These are phyloP conservation scores for Drosophila chauvacae DNA, from an alignment of 1,140 invertebrate species.

Conservation along the genomic window DNA sequence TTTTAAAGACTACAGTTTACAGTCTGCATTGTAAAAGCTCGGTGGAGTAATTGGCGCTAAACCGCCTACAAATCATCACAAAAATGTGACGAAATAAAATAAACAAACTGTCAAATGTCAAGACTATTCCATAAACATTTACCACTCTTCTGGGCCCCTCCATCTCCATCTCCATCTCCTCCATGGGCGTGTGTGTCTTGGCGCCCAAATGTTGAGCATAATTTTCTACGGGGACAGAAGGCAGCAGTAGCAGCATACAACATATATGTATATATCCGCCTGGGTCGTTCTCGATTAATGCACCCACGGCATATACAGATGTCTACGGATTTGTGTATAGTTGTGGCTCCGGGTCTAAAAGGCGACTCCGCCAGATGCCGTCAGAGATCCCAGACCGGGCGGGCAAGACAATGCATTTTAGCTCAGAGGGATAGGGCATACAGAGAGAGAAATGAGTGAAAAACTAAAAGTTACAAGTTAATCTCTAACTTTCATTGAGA, in stretches of 20 bases:
- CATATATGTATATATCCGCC: slow-evolving; percentile 28
- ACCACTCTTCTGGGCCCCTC: slow-evolving; percentile 32
- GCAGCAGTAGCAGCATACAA: slow-evolving; percentile 1
- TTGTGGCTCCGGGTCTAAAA: slow-evolving; percentile 4
- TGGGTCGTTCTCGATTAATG: slow-evolving; percentile 15
- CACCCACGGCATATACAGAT: slow-evolving; percentile 42
- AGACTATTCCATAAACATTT: slow-evolving; percentile 77
- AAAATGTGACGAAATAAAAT: slow-evolving; percentile 82
- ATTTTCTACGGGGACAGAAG: slow-evolving; percentile 39
- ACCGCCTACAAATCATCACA: slow-evolving; percentile 81
- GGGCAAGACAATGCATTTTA: slow-evolving; percentile 53
- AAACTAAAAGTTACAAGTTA: neutral
- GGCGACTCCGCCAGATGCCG: slow-evolving; percentile 50
- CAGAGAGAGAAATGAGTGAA: neutral
- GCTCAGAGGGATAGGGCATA: neutral
- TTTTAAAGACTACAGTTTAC: slow-evolving; percentile 68
- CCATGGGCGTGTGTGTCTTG: no score
- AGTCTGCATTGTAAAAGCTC: slow-evolving; percentile 67
- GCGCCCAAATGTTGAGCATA: slow-evolving; percentile 34
- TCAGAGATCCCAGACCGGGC: slow-evolving; percentile 32
- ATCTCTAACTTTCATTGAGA: neutral
- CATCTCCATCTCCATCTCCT: neutral
- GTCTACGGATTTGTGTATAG: slow-evolving; percentile 44
- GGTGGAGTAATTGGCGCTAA: slow-evolving; percentile 78
- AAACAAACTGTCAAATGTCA: slow-evolving; percentile 82